Evolutionary conservation across 1,140 invertebrate genomes (phyloP).

Genomic region (Sycobia sp.): DNA sequence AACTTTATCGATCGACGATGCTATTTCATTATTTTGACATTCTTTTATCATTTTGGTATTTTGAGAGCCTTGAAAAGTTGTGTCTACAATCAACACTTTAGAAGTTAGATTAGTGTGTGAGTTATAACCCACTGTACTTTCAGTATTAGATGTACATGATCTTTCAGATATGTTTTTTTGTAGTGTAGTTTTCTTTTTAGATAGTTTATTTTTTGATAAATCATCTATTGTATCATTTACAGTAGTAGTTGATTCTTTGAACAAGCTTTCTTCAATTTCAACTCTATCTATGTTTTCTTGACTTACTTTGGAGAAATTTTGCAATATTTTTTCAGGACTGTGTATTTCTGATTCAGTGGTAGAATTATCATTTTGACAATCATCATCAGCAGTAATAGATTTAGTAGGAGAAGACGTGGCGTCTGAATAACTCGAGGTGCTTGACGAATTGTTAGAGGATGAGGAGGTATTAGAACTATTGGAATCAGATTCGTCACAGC

Average conservation of each 20-base stretch:
- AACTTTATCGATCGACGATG: too few species aligned
- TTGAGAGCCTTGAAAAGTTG: slow-evolving; percentile 5
- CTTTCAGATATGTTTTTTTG: slow-evolving; percentile 54
- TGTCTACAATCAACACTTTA: slow-evolving; percentile 47
- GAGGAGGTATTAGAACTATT: slow-evolving; percentile 42
- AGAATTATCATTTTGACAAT: background rate
- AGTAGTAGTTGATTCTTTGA: slow-evolving; percentile 50
- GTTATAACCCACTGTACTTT: slow-evolving; percentile 39
- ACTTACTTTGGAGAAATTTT: slow-evolving; percentile 5
- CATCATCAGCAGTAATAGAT: background rate
- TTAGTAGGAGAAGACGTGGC: background rate
- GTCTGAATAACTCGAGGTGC: slow-evolving; percentile 26
- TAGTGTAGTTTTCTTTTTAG: slow-evolving; percentile 48
- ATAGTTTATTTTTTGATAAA: slow-evolving; percentile 51
- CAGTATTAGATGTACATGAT: slow-evolving; percentile 51
- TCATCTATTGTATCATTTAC: too few species aligned
- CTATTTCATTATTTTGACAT: too few species aligned
- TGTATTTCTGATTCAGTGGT: background rate
- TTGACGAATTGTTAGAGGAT: slow-evolving; percentile 40
- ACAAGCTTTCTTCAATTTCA: slow-evolving; percentile 5
- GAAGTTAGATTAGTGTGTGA: slow-evolving; percentile 49
- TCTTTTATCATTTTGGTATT: background rate
- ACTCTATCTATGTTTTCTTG: slow-evolving; percentile 15
- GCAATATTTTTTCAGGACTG: background rate
- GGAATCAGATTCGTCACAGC: slow-evolving; percentile 41